phyloP scores from a whole-genome alignment of 1,140 invertebrate species.

The Sycobia sp. region DNA sequence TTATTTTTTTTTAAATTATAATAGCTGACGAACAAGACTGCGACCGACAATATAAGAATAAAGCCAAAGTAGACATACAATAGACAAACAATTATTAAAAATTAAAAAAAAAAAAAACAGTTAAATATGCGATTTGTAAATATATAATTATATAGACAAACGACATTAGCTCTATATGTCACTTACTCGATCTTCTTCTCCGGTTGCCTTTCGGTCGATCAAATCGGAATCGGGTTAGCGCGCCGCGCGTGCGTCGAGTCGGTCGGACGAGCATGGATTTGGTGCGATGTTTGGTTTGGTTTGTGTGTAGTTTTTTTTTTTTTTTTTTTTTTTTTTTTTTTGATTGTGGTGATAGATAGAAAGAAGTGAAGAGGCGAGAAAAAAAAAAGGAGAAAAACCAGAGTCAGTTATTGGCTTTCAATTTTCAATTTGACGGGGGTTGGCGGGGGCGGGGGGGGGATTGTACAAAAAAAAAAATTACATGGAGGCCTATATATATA shows the following conservation, averaged over 20 bases:
- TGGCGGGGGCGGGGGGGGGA: too few species aligned
- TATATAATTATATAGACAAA: conserved; percentile 13
- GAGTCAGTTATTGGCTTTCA: conserved; percentile 51
- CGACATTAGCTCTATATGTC: conserved; percentile 34
- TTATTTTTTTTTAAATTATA: too few species aligned
- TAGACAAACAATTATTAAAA: conserved; percentile 24
- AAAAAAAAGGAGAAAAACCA: conserved; percentile 50
- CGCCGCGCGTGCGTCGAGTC: conserved; percentile 56
- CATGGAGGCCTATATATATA: too few species aligned
- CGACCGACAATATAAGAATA: conserved; percentile 42
- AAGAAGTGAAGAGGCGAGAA: conserved; percentile 35
- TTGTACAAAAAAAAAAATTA: too few species aligned
- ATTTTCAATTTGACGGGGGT: conserved; percentile 20
- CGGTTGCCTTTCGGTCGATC: conserved; percentile 60
- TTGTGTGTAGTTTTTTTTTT: conserved; percentile 50
- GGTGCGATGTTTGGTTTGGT: conserved; percentile 48
- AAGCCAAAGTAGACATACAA: conserved; percentile 37
- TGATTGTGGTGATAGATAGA: conserved; percentile 50
- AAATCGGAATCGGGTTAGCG: conserved; percentile 48
- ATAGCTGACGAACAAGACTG: conserved; percentile 49
- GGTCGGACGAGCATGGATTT: conserved; percentile 47
- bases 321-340: too few species aligned
- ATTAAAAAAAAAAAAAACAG: conserved; percentile 22
- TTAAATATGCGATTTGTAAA: conserved; percentile 19
- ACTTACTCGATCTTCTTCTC: conserved; percentile 63